phyloP scores from a whole-genome alignment of 2,888 invertebrate species.

The Melikaiella ostensackeni region DNA sequence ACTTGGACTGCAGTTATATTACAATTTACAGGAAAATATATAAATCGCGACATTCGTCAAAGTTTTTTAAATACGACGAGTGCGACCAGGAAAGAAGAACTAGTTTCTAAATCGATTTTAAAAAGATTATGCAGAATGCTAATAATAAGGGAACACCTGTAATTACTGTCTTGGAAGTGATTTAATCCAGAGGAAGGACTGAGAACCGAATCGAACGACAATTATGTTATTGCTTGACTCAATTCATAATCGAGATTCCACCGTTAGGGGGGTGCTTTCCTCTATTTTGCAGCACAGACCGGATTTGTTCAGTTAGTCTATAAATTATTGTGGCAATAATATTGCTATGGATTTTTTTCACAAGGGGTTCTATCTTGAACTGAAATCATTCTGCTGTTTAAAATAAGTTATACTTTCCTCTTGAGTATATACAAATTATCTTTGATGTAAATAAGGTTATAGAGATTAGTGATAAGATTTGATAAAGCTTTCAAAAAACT shows the following conservation, averaged over 20 bases:
- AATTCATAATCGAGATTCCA: conserved; percentile 1
- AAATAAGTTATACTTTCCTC: conserved; percentile 1
- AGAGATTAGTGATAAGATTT: not conserved
- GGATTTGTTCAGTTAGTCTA: conserved; percentile 12
- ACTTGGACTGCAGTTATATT: not conserved
- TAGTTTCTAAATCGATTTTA: not conserved
- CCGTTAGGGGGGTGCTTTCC: not conserved
- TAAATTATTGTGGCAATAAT: conserved; percentile 12
- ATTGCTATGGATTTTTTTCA: not conserved
- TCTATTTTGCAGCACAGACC: not conserved
- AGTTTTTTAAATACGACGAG: not conserved
- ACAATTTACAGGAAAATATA: conserved; percentile 19
- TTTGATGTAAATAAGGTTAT: not conserved
- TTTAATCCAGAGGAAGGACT: not conserved
- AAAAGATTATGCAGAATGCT: conserved; percentile 11
- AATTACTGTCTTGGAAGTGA: conserved; percentile 14
- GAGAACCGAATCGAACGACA: not conserved
- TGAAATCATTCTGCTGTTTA: not conserved
- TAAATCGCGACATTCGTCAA: not conserved
- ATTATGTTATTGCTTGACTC: not conserved
- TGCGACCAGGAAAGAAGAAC: not conserved
- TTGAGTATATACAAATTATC: not conserved
- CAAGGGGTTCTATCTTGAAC: no score
- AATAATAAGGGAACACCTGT: conserved; percentile 5
- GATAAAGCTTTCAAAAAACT: not conserved